phyloP scores from a whole-genome alignment of 2,797 vertebrate genomes.

The Champsocephalus esox region DNA sequence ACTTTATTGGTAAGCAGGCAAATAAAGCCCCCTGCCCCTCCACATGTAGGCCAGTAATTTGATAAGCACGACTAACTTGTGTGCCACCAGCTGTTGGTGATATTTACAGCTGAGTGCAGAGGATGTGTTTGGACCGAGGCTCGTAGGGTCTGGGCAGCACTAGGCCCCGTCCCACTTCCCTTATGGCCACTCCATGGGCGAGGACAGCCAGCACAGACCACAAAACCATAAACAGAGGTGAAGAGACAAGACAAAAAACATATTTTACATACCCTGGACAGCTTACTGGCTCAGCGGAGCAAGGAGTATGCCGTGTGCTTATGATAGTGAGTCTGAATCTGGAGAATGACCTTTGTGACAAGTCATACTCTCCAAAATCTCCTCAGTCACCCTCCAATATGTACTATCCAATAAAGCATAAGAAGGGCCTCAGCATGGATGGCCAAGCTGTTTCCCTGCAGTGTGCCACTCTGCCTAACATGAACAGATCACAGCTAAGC shows the following conservation, averaged over 20 bases:
- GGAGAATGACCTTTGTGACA: slow-evolving; percentile 65
- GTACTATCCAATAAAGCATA: slow-evolving; percentile 31
- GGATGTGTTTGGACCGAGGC: slow-evolving; percentile 75
- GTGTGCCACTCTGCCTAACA: slow-evolving; percentile 27
- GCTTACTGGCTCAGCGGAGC: slow-evolving; percentile 63
- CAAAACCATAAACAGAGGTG: slow-evolving; percentile 49
- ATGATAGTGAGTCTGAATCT: slow-evolving; percentile 55
- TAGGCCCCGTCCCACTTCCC: slow-evolving; percentile 62
- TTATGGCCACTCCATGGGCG: slow-evolving; percentile 71
- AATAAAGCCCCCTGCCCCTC: slow-evolving; percentile 56
- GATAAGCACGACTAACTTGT: slow-evolving; percentile 82
- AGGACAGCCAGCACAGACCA: slow-evolving; percentile 60
- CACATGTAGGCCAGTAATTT: slow-evolving; percentile 78
- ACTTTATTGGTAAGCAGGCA: slow-evolving; percentile 56
- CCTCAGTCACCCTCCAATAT: slow-evolving; percentile 24
- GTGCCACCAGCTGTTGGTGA: slow-evolving; percentile 87
- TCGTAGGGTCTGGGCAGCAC: slow-evolving; percentile 56
- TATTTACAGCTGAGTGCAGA: slow-evolving; percentile 87
- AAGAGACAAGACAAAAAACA: slow-evolving; percentile 43
- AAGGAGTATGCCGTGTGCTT: slow-evolving; percentile 46
- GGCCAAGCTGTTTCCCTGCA: slow-evolving; percentile 34
- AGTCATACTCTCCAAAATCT: slow-evolving; percentile 52
- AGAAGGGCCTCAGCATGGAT: slow-evolving; percentile 12
- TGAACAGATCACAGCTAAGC: slow-evolving; percentile 44
- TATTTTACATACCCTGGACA: slow-evolving; percentile 42